Base-by-base conservation (phyloP, 2,888 invertebrate genomes). In the Graphium colonna region DNA sequence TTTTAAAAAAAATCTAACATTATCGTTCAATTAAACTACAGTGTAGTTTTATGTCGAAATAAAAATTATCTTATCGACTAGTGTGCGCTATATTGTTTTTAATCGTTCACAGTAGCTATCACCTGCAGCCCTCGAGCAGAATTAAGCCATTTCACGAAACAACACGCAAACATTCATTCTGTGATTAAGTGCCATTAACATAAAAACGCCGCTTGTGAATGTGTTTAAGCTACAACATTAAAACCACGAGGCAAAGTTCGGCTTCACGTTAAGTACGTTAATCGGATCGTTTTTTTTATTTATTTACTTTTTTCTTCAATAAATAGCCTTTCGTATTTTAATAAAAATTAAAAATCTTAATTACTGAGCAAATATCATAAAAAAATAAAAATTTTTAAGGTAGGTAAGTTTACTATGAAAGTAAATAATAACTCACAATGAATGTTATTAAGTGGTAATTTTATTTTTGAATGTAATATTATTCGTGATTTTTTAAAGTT, bases 141-240 rank as follows among this genome's bases (percentile, higher is more conserved):
- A 61, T 61, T 52, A 58, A 61, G 59, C 50, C 56, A 61, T 61
- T 59, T 59, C 40, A 56, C 49, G 39, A 58, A 59, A 56, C 50
- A 50, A 50, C 58, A 59, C 58, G 58, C 58, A 50, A 59, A 51
- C 53, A 53, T 49, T 49, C 38, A 55, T 47, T 55, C 44, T 47
- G 51, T 51, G 51, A 55, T 55, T 55, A 54, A 49, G 17, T 46
- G 45, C 41, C 40, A 54, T 54, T 54, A 50, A 54, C 53, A 53
- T 53, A 53, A 53, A 53, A 53, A 49, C 39, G 44, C 31, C 44
- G 53, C 40, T 41, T 50, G 53, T 41, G 50, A 55, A 50, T 55
- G 53, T 53, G 39, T 55, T 55, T 46, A 42, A 38, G 16, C 4
- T 45, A 42, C 38, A 50, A 16, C 46, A 41, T 48, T 18, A 49